phyloP scores from a whole-genome alignment of 2,113 vertebrate species.

The Pantherophis guttatus region DNA sequence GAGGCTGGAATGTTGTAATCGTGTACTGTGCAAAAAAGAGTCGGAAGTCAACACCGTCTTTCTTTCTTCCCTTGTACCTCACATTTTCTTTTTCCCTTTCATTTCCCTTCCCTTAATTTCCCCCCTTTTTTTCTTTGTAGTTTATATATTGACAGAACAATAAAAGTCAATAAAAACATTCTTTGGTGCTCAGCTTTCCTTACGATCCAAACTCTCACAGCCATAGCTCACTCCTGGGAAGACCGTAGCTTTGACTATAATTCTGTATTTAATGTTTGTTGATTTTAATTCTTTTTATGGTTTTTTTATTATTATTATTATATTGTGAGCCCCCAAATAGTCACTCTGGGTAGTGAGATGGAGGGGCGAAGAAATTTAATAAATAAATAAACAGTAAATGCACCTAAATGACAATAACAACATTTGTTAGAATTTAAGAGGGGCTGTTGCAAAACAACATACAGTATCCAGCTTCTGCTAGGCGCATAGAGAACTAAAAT shows the following conservation, averaged over 20 bases:
- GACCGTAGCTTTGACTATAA: neutral
- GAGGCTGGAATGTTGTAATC: no score
- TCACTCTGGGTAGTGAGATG: neutral
- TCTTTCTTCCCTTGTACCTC: no score
- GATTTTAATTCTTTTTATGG: neutral
- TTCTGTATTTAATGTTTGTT: neutral
- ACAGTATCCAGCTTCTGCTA: neutral
- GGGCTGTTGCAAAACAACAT: neutral
- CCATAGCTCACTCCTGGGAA: neutral
- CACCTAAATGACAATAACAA: neutral
- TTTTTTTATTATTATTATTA: neutral
- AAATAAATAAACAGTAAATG: neutral
- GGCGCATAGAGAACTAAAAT: neutral
- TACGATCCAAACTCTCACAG: neutral
- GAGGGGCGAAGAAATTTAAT: neutral
- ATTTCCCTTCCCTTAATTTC: no score
- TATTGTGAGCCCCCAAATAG: neutral
- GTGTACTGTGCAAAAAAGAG: no score
- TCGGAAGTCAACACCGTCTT: no score
- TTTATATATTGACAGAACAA: no score
- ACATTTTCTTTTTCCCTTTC: no score
- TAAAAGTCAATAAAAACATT: no score
- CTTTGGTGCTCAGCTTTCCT: neutral
- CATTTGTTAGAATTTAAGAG: neutral
- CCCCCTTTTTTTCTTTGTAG: no score